These are phyloP conservation scores for Clarias pachynema DNA, from an alignment of 2,797 vertebrate genomes.

Conservation along the genomic window DNA sequence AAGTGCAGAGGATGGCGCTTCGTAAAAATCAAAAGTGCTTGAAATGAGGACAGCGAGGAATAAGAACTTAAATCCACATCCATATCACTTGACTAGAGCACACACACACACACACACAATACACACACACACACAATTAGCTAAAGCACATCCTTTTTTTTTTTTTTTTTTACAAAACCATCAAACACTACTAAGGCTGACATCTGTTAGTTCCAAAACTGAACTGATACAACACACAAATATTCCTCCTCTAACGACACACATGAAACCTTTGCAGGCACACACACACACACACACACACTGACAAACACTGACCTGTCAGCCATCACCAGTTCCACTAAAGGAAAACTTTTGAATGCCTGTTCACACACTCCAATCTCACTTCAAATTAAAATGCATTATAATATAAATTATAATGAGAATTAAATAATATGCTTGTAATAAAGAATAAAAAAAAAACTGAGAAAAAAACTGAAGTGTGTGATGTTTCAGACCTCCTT, in stretches of 20 bases:
- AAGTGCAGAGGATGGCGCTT: conserved; percentile 40
- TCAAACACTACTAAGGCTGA: conserved; percentile 13
- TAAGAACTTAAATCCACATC: conserved; percentile 75
- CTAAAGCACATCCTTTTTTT: conserved; percentile 40
- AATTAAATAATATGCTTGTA: conserved; percentile 17
- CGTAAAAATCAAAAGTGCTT: conserved; percentile 48
- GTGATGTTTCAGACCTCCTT: conserved; percentile 17
- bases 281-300: conserved; percentile 25
- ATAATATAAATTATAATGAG: background rate
- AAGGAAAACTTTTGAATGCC: background rate
- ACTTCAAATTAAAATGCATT: conserved; percentile 2
- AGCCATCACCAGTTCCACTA: background rate
- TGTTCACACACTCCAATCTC: conserved; percentile 23
- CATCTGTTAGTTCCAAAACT: conserved; percentile 34
- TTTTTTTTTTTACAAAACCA: conserved; percentile 21
- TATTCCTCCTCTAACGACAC: conserved; percentile 8
- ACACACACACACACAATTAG: conserved; percentile 37
- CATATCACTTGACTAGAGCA: conserved; percentile 73
- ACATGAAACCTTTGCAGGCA: background rate
- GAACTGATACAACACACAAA: conserved; percentile 18
- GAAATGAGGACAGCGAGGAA: conserved; percentile 63
- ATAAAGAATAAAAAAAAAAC: background rate
- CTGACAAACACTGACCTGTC: conserved; percentile 19
- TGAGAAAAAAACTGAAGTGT: conserved; percentile 1
- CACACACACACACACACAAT: conserved; percentile 66